phyloP scores from a whole-genome alignment of 2,888 invertebrate genomes.

The Hydrotaea cyrtoneurina region DNA sequence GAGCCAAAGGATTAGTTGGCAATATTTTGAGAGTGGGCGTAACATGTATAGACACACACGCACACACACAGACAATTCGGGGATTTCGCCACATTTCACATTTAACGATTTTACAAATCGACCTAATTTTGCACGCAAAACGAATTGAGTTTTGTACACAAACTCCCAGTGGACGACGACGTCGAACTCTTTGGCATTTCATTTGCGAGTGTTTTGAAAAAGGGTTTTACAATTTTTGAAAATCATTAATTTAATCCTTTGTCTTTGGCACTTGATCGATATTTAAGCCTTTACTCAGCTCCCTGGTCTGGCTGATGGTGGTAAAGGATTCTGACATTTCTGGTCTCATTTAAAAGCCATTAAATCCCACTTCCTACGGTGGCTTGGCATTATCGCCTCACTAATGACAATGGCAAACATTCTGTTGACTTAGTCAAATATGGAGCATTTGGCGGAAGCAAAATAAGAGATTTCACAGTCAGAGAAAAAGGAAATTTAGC shows the following conservation, averaged over 20 bases:
- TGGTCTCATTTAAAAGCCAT: constrained; percentile 56
- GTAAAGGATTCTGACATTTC: constrained; percentile 20
- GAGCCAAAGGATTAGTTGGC: constrained; percentile 54
- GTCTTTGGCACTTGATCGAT: constrained; percentile 41
- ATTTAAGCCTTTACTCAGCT: constrained; percentile 50
- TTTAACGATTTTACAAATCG: background rate
- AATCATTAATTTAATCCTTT: constrained; percentile 80
- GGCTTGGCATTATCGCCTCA: background rate
- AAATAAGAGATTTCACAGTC: too few species aligned
- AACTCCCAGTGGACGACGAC: background rate
- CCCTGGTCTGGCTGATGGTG: constrained; percentile 28
- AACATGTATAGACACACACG: constrained; percentile 33
- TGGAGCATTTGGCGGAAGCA: too few species aligned
- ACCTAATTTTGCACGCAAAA: constrained; percentile 49
- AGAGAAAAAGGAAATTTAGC: too few species aligned
- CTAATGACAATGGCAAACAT: constrained; percentile 3
- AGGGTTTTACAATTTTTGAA: constrained; percentile 73
- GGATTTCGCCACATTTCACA: background rate
- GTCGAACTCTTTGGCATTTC: background rate
- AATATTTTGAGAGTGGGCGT: constrained; percentile 61
- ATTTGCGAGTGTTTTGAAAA: constrained; percentile 58
- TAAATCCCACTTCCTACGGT: constrained; percentile 52
- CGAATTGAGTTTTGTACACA: constrained; percentile 36
- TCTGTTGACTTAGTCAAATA: too few species aligned
- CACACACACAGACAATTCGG: background rate